Percentiles rank a stretch among this genome's conserved stretches.
Evolutionary conservation across 1,140 invertebrate genomes (phyloP).

Genomic region (Dinoponera quadriceps): DNA sequence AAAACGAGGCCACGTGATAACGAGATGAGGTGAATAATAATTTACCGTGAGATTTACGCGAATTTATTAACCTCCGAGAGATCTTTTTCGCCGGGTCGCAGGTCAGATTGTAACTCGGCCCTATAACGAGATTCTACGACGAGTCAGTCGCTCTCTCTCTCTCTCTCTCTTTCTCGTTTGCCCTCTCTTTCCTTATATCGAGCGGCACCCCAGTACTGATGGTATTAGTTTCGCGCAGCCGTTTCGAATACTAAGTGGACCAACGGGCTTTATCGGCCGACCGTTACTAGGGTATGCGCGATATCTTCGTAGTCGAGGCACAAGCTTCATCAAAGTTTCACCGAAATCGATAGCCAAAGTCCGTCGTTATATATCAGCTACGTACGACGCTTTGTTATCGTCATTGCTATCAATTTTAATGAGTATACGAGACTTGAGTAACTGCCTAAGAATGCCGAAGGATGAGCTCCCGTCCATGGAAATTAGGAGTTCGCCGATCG

Average conservation of each 20-base stretch:
- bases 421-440: too few relatives aligned
- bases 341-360: conserved; percentile 58
- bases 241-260: conserved; percentile 56
- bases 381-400: conserved; percentile 17
- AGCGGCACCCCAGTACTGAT: conserved; percentile 31
- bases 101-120: conserved; percentile 17
- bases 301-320: conserved; percentile 50
- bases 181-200: conserved; percentile 6
- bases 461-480: background rate
- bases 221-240: conserved; percentile 36
- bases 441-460: background rate
- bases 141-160: background rate
- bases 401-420: conserved; percentile 4
- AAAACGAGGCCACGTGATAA: background rate
- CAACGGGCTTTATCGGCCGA: conserved; percentile 49
- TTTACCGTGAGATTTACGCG: conserved; percentile 1
- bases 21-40: background rate
- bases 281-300: conserved; percentile 59
- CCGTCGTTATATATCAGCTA: background rate
- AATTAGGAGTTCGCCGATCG: background rate
- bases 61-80: conserved; percentile 21
- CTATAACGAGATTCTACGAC: conserved; percentile 33
- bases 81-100: background rate
- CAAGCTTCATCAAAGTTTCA: conserved; percentile 26
- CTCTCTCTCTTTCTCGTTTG: background rate